Base-by-base conservation (phyloP, 1,140 invertebrate genomes). In the Megalonaias nervosa region DNA sequence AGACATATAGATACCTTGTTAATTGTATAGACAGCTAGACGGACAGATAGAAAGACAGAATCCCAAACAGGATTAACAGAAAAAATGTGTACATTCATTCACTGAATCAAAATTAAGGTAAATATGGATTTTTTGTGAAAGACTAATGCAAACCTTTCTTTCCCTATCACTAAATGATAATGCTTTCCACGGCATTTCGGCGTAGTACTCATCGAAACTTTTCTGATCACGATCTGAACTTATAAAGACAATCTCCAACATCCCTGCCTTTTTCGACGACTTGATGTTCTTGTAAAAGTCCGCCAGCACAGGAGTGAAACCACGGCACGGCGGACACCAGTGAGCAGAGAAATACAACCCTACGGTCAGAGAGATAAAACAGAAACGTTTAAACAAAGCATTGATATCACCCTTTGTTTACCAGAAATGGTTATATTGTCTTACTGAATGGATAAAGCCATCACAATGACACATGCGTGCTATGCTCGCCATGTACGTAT, bases 321-420 rank as follows among this genome's bases (percentile, higher is more conserved):
- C 93, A 85, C 94, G 93, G 84, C 95, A 96, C 11, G 95, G 95
- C 3, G 95, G 95, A 88, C 95, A 96, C 95, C 95, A 90, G n/a
- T 60, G 70, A 1, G 72, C 73, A 58, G 74, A 81, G 64, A 74
- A 81, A 82, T 92, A 92, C 59, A 91, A 84, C 16, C 86, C 84
- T 81, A 48, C 19, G 70, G 76, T 38, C 15, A 77, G 38, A 6
- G 38, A 9, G 38, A 48, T 48, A 48, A 48, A 48, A 48, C 26
- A 31, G 26, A 31, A 31, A 31, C 26, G 0, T 48, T 6, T 48
- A 48, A 48, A 48, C 6, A 48, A 48, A 48, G 38, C 38, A 48
- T 48, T 48, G 5, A 48, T 6, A 48, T 31, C 38, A 48, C 38
- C 11, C 11, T 48, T 48, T 48, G 0, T 48, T 1, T 6, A 11